Conservation (phyloP, 1,140 invertebrate genomes). For the Colletes latitarsis region DNA sequence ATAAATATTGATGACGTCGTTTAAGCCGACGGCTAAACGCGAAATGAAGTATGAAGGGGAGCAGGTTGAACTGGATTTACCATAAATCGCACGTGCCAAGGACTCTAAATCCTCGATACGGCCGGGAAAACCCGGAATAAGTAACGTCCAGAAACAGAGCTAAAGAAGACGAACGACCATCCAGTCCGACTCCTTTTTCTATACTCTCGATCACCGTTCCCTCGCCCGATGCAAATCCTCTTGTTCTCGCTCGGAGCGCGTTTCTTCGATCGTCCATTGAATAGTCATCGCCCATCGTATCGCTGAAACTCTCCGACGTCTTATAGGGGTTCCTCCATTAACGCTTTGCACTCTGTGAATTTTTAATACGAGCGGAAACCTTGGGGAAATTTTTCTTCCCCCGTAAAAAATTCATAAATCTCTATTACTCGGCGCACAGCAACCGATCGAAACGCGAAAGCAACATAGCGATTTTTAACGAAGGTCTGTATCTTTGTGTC, state of each 20-base stretch:
- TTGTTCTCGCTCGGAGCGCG: neutral
- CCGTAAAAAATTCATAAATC: too few species aligned
- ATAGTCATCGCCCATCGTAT: neutral
- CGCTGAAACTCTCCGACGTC: too few species aligned
- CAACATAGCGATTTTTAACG: too few species aligned
- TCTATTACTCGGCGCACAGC: too few species aligned
- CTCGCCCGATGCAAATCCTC: neutral
- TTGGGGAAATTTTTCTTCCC: too few species aligned
- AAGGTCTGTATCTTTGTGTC: too few species aligned
- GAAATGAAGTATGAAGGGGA: conserved; percentile 33
- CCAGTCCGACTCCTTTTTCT: neutral
- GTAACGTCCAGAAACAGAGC: neutral
- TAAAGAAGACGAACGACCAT: neutral
- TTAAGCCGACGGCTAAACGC: conserved; percentile 6
- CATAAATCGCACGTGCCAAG: conserved; percentile 38
- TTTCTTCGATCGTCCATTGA: neutral
- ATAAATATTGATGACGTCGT: conserved; percentile 43
- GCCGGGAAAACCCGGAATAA: too few species aligned
- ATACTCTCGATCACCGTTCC: too few species aligned
- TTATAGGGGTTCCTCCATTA: too few species aligned
- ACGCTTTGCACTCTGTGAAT: too few species aligned
- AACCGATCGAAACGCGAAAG: too few species aligned
- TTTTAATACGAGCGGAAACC: too few species aligned
- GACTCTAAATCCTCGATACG: conserved; percentile 2
- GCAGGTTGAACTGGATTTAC: conserved; percentile 23